phyloP scores from a whole-genome alignment of 2,113 vertebrate genomes.

The Suncus etruscus region DNA sequence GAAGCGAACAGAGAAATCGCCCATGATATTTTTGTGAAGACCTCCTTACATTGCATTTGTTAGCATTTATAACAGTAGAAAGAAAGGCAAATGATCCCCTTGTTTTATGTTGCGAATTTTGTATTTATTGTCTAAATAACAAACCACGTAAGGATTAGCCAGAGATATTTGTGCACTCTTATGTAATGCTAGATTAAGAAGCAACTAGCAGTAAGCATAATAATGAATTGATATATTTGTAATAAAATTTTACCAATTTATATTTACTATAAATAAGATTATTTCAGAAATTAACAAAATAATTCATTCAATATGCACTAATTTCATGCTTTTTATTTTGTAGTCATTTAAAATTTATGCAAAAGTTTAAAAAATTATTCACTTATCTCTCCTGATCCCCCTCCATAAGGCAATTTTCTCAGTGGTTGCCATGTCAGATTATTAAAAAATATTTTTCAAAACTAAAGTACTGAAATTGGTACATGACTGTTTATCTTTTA shows the following conservation, averaged over 20 bases:
- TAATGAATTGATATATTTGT: background rate
- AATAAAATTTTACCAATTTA: background rate
- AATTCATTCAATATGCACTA: background rate
- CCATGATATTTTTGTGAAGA: conserved; percentile 19
- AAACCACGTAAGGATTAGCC: background rate
- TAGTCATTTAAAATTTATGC: conserved; percentile 8
- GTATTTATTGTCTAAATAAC: background rate
- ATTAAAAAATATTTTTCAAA: background rate
- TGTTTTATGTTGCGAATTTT: conserved; percentile 30
- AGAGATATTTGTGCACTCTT: background rate
- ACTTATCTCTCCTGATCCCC: background rate
- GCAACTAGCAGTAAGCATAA: background rate
- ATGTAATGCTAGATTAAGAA: background rate
- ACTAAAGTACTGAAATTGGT: background rate
- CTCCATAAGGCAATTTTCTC: background rate
- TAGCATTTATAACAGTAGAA: conserved; percentile 41
- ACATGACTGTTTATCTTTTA: background rate
- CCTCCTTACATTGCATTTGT: background rate
- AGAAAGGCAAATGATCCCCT: conserved; percentile 32
- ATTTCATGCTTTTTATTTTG: conserved; percentile 11
- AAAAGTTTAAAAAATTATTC: background rate
- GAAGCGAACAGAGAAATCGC: conserved; percentile 45
- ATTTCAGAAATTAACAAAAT: background rate
- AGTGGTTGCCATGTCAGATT: background rate
- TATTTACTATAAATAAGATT: background rate